phyloP scores from a whole-genome alignment of 1,140 invertebrate species.

The Orius laevigatus region DNA sequence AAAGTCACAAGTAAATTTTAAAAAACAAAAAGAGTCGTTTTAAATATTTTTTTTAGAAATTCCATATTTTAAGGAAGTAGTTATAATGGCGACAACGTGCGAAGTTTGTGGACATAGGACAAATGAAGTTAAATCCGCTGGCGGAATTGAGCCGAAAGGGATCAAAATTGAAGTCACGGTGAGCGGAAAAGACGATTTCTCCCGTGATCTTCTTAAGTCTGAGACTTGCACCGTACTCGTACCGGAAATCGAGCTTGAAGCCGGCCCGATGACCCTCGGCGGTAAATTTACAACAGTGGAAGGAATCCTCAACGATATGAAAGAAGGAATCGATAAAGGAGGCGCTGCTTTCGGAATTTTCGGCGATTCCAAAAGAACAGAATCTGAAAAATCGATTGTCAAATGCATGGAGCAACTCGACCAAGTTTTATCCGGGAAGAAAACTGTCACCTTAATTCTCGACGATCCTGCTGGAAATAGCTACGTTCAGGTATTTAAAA shows the following conservation, averaged over 20 bases:
- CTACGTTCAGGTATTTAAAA: slow-evolving; percentile 60
- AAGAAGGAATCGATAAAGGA: slow-evolving; percentile 45
- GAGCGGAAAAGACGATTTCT: slow-evolving; percentile 59
- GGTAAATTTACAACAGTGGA: slow-evolving; percentile 94
- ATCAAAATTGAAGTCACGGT: slow-evolving; percentile 62
- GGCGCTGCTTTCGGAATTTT: slow-evolving; percentile 39
- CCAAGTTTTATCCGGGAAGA: slow-evolving; percentile 45
- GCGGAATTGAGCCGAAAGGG: slow-evolving; percentile 75
- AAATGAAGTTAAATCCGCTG: slow-evolving; percentile 90
- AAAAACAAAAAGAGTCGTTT: too few relatives aligned
- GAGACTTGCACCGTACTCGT: slow-evolving; percentile 79
- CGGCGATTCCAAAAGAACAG: slow-evolving; percentile 23
- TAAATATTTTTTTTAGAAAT: slow-evolving; percentile 42
- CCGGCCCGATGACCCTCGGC: slow-evolving; percentile 67
- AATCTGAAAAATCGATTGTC: slow-evolving; percentile 27
- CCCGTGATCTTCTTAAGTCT: slow-evolving; percentile 87
- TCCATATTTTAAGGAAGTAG: slow-evolving; percentile 91
- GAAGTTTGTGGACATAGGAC: slow-evolving; percentile 78
- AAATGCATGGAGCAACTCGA: slow-evolving; percentile 53
- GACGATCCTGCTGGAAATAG: slow-evolving; percentile 97
- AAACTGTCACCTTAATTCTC: slow-evolving; percentile 58
- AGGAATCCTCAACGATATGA: slow-evolving; percentile 52
- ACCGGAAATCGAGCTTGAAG: slow-evolving; percentile 80
- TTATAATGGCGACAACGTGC: slow-evolving; percentile 93
- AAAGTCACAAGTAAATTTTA: slow-evolving; percentile 66